Percentiles rank a stretch among this genome's conserved stretches.
phyloP scores from a whole-genome alignment of 2,797 vertebrate genomes.

The Buphagus erythrorhynchus region DNA sequence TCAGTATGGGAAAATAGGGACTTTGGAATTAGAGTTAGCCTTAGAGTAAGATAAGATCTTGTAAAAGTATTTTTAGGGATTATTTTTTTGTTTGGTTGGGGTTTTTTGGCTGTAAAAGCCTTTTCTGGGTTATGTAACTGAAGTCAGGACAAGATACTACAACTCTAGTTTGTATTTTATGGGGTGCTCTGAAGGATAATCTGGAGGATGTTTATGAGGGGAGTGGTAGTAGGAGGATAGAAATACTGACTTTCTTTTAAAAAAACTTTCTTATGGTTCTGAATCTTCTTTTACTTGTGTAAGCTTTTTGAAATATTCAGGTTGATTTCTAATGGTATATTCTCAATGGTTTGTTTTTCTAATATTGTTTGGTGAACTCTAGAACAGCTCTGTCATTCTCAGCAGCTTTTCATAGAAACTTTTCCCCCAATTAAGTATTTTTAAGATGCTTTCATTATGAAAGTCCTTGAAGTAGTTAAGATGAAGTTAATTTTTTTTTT shows the following conservation, averaged over 20 bases:
- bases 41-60: conserved; percentile 17
- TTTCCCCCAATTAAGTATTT: not conserved
- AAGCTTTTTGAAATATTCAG: not conserved
- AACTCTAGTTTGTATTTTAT: not conserved
- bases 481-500: not conserved
- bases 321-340: not conserved
- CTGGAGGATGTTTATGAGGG: not conserved
- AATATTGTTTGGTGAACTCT: not conserved
- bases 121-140: not conserved
- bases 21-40: not conserved
- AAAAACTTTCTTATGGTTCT: not conserved
- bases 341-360: not conserved
- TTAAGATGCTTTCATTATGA: not conserved
- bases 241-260: not conserved
- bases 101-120: not conserved
- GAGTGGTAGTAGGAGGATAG: not conserved
- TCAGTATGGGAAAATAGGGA: not conserved
- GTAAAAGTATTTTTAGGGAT: not conserved
- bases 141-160: not conserved
- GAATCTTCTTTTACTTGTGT: not conserved
- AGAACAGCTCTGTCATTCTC: not conserved
- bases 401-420: not conserved
- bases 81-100: not conserved
- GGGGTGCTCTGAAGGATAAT: not conserved
- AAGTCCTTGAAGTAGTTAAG: not conserved